phyloP scores from a whole-genome alignment of 2,888 invertebrate genomes.

The Saturnia japonica region DNA sequence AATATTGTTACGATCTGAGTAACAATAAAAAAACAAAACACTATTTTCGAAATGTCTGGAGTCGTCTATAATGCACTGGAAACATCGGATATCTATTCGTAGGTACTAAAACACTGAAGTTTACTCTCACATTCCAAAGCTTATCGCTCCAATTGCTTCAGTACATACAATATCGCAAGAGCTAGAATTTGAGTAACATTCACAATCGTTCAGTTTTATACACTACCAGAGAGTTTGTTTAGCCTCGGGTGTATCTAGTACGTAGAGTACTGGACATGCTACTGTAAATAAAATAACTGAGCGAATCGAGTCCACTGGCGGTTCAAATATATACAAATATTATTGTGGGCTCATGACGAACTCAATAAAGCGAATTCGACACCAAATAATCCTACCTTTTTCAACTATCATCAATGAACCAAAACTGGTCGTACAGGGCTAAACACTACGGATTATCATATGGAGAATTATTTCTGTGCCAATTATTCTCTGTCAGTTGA shows the following conservation, averaged over 20 bases:
- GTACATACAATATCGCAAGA: too few relatives aligned
- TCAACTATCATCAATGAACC: not conserved
- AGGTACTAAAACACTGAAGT: too few relatives aligned
- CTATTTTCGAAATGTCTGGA: too few relatives aligned
- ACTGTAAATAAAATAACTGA: not conserved
- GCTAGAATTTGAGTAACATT: not conserved
- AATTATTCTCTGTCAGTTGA: not conserved
- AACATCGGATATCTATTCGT: too few relatives aligned
- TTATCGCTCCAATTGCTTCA: too few relatives aligned
- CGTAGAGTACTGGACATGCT: not conserved
- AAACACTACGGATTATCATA: not conserved
- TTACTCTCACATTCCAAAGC: too few relatives aligned
- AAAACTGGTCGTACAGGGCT: not conserved
- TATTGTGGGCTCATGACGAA: not conserved
- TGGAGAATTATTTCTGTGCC: not conserved
- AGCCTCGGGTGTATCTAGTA: not conserved
- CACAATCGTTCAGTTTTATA: not conserved
- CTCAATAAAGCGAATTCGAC: not conserved
- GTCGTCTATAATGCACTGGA: too few relatives aligned
- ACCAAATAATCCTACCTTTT: not conserved
- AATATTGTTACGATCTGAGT: too few relatives aligned
- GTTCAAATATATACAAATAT: not conserved
- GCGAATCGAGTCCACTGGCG: not conserved
- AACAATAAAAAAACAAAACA: too few relatives aligned
- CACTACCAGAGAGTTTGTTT: not conserved